A percentile compares a stretch with the other conserved stretches of the same genome.
These are phyloP conservation scores for Tholera decimalis DNA, from an alignment of 2,888 invertebrate genomes.

Conservation along the genomic window DNA sequence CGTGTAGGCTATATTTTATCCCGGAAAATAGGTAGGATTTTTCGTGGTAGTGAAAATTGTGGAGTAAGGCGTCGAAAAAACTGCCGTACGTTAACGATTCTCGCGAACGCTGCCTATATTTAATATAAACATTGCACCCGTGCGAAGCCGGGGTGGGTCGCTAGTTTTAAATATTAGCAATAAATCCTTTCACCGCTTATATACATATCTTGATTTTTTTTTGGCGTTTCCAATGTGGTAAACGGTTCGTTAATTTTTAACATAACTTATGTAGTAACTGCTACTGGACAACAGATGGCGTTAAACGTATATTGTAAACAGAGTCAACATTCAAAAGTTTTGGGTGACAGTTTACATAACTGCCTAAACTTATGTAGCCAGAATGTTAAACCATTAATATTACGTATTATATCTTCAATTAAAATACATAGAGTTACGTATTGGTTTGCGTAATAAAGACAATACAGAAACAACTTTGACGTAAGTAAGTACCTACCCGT, in stretches of 20 bases:
- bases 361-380: slow-evolving; percentile 21
- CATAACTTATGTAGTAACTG: not conserved
- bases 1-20: no score
- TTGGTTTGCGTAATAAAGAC: slow-evolving; percentile 21
- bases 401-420: slow-evolving; percentile 14
- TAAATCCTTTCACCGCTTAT: no score
- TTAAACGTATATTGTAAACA: slow-evolving; percentile 1
- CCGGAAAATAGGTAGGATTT: no score
- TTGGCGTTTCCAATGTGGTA: not conserved
- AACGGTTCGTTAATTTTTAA: no score
- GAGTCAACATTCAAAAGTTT: slow-evolving; percentile 34
- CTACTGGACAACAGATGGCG: slow-evolving; percentile 71
- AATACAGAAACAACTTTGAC: slow-evolving; percentile 4
- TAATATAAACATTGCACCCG: no score
- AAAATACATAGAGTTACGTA: slow-evolving; percentile 25
- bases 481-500: not conserved
- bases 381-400: slow-evolving; percentile 9
- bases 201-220: no score
- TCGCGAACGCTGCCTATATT: no score
- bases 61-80: no score
- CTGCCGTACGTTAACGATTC: no score
- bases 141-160: no score
- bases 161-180: no score
- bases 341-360: slow-evolving; percentile 33
- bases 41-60: no score